Base-by-base conservation (phyloP, 1,140 invertebrate genomes). In the Drosophila mojavensis region DNA sequence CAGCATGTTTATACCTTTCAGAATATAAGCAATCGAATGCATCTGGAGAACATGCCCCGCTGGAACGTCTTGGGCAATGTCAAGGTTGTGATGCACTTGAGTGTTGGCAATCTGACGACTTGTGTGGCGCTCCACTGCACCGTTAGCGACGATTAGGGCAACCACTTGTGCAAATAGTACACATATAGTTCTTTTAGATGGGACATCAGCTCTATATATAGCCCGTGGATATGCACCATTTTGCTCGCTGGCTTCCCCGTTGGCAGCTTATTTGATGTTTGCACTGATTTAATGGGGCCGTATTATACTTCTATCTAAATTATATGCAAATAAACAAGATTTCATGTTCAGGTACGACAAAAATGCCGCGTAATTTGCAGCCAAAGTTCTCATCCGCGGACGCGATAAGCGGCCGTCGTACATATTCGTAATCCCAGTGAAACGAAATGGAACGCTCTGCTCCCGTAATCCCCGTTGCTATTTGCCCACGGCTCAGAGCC, bases 241-340 rank as follows among this genome's bases (percentile, higher is more conserved):
- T 45, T 59, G 17, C 15, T 15, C 20, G 30, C 9, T 56, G 50
- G 36, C n/a, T 26, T 50, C 24, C 48, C 48, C 51, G 51, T 60
- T 51, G 33, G 43, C 41, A 53, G 39, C 54, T 50, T 20, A 36
- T 59, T 56, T 50, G 26, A 51, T 82, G 45, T 79, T 71, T 83
- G 59, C 53, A 48, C 9, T 58, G 58, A 66, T 83, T 82, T 74
- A 74, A 81, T 66, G 75, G 75, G 75, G 64, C 45, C 60, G 68
- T 76, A 72, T 67, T 78, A 81, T 9, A 60, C 39, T 48, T 45
- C 47, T 63, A 88, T 82, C 79, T 82, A 73, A 86, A 86, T 86
- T 62, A 76, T 75, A 76, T 76, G 68, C 83, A 88, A 86, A 86
- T 82, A 86, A 76, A 70, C 63, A 64, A 56, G 53, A 61, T 70